Evolutionary conservation across 2,113 vertebrate species (phyloP).

Genomic region (Leptocoma aspasia): DNA sequence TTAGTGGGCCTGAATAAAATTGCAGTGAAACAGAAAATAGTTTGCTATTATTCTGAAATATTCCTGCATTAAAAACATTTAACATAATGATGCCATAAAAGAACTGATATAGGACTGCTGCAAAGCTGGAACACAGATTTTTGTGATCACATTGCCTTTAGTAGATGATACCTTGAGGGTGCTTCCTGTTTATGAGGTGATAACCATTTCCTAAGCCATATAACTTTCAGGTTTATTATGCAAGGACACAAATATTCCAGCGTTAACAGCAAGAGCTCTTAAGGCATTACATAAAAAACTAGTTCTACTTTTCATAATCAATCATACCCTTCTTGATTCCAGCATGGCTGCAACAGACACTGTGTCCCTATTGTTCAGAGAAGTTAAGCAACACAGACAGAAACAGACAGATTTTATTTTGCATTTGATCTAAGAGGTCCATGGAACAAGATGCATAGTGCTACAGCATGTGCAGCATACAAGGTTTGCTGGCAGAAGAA

Average conservation of each 20-base stretch:
- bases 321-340: not conserved
- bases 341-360: not conserved
- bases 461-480: not conserved
- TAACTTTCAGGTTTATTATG: conserved; percentile 45
- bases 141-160: conserved; percentile 20
- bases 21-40: conserved; percentile 42
- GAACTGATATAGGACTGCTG: conserved; percentile 18
- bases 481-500: not conserved
- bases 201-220: conserved; percentile 36
- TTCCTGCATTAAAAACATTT: conserved; percentile 47
- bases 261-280: not conserved
- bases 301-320: not conserved
- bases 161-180: conserved; percentile 59
- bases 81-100: conserved; percentile 57
- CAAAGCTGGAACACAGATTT: conserved; percentile 31
- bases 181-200: conserved; percentile 59
- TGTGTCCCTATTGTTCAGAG: not conserved
- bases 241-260: conserved; percentile 13
- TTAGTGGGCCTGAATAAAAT: conserved; percentile 47
- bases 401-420: not conserved
- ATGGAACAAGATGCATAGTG: not conserved
- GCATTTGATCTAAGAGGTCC: not conserved
- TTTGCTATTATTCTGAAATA: conserved; percentile 57
- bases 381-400: not conserved
- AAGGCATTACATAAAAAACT: not conserved